Base-by-base conservation (phyloP, 2,797 vertebrate species). In the Neosilurus hyrtlii region DNA sequence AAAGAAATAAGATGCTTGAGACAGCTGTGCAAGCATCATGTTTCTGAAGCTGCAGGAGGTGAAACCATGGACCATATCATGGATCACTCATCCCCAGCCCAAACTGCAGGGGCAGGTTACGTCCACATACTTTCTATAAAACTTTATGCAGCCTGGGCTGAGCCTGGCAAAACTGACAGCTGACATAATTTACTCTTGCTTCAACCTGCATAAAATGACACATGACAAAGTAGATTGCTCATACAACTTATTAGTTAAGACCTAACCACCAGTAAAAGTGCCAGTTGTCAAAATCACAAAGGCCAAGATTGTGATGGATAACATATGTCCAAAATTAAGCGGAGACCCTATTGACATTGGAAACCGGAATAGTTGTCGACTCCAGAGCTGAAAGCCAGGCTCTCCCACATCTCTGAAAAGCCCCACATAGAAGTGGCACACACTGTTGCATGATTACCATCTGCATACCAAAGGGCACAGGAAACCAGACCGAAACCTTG, bases 291-390 rank as follows among this genome's bases (percentile, higher is more conserved):
- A 90, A 91, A 66, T 90, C 89, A 89, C 82, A 83, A 82, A 89
- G 85, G 88, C 90, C 87, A 85, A 88, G 78, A 79, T 83, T 82
- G 77, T 91, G 93, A 94, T 93, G 90, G 93, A 86, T 89, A 92
- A 92, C 93, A 93, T 87, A 90, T 93, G 93, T 89, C 82, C 26
- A 79, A 72, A 78, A 89, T 90, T 81, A 83, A 80, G 87, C 65
- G 56, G 85, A 84, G 86, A 84, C 87, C 86, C 81, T 79, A 81
- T 66, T 83, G 85, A 88, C 87, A 88, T 70, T 71, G 81, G 82
- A 54, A 83, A 87, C 82, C 22, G 71, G 56, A 85, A 77, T 56
- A 74, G 62, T 56, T 80, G 72, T 85, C 24, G 67, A 86, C 52
- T 86, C 75, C 71, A 67, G 85, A 76, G 84, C 75, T 70, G 79